A percentile compares a stretch with the other conserved stretches of the same genome.
phyloP scores from a whole-genome alignment of 2,888 invertebrate genomes.

The Graphium colonna region DNA sequence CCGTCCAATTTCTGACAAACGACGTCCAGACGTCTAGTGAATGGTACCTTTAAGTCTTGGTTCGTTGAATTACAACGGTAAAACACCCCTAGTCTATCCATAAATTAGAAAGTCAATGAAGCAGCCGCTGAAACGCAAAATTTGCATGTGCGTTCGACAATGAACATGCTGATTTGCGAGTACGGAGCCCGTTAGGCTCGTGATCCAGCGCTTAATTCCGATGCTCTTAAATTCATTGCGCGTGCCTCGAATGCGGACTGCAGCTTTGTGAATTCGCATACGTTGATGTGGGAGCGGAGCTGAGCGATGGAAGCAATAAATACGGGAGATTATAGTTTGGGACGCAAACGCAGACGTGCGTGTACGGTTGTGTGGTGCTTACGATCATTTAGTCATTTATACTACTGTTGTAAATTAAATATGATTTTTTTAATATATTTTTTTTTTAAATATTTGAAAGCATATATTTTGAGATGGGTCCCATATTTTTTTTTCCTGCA shows the following conservation, averaged over 20 bases:
- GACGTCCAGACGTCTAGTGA: no score
- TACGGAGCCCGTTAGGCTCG: conserved; percentile 9
- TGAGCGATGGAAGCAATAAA: no score
- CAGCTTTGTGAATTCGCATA: background rate
- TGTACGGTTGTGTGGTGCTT: background rate
- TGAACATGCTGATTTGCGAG: conserved; percentile 11
- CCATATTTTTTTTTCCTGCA: no score
- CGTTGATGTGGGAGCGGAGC: no score
- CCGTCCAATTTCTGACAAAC: no score
- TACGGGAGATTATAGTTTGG: no score
- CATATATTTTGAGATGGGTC: no score
- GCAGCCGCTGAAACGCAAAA: background rate
- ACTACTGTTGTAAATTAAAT: background rate
- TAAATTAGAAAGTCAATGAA: conserved; percentile 11
- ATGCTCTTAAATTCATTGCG: conserved; percentile 15
- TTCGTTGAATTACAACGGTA: no score
- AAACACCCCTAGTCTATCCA: background rate
- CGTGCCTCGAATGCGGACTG: conserved; percentile 14
- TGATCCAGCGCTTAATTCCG: conserved; percentile 12
- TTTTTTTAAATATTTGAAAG: background rate
- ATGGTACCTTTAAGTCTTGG: no score
- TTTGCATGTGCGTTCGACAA: conserved; percentile 2
- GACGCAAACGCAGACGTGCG: background rate
- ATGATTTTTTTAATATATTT: background rate
- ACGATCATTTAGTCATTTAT: background rate